Conservation (phyloP, 2,888 invertebrate genomes). For the Abrostola triplasia region DNA sequence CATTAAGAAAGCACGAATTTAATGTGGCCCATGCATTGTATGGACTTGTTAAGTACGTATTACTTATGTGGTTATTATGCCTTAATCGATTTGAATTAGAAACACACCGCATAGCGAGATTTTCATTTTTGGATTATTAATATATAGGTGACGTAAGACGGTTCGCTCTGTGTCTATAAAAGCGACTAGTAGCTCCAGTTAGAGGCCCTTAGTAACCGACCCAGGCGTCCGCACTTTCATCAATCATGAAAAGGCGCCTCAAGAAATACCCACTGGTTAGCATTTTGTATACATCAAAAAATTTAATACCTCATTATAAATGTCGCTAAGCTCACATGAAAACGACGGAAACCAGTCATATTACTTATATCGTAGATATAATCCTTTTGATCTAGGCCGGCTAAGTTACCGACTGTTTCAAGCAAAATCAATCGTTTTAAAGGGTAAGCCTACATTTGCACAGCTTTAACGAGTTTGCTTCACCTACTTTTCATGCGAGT, state of each 20-base stretch:
- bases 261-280: slow-evolving; percentile 28
- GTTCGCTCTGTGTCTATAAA: slow-evolving; percentile 25
- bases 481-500: slow-evolving; percentile 57
- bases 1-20: slow-evolving; percentile 9
- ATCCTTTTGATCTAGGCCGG: slow-evolving; percentile 68
- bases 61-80: background rate
- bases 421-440: slow-evolving; percentile 66
- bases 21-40: background rate
- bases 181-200: slow-evolving; percentile 5
- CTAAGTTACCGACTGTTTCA: slow-evolving; percentile 54
- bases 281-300: slow-evolving; percentile 46
- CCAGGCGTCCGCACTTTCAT: slow-evolving; percentile 43
- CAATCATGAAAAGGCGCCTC: slow-evolving; percentile 51
- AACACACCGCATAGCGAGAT: slow-evolving; percentile 2
- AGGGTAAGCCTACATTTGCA: slow-evolving; percentile 55
- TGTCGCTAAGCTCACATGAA: slow-evolving; percentile 10
- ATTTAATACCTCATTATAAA: slow-evolving; percentile 42
- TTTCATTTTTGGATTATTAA: slow-evolving; percentile 18
- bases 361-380: slow-evolving; percentile 61
- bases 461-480: slow-evolving; percentile 68
- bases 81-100: slow-evolving; percentile 27
- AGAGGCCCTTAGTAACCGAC: slow-evolving; percentile 33
- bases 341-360: background rate
- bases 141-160: slow-evolving; percentile 13
- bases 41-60: too few species aligned